Evolutionary conservation across 2,113 vertebrate genomes (phyloP).

Genomic region (Ammodytes dubius): DNA sequence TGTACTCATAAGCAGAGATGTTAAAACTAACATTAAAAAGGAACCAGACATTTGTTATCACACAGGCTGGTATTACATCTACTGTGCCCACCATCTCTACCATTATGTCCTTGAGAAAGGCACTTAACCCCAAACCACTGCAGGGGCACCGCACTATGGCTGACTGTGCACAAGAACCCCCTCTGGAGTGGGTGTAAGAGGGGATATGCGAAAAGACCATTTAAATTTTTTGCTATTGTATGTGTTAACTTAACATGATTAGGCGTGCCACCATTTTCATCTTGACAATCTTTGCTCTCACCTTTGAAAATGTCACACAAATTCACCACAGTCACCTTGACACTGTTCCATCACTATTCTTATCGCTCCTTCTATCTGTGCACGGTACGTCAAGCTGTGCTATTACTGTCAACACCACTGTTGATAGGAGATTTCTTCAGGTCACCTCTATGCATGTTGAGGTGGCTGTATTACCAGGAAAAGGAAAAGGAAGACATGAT

Average conservation of each 20-base stretch:
- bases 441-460: slow-evolving; percentile 35
- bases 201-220: too few species aligned
- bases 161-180: too few species aligned
- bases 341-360: slow-evolving; percentile 20
- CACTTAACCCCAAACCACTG: too few species aligned
- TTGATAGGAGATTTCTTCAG: slow-evolving; percentile 57
- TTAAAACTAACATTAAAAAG: neutral
- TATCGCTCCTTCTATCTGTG: slow-evolving; percentile 49
- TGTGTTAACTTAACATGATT: too few species aligned
- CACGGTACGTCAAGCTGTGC: slow-evolving; percentile 41
- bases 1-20: neutral
- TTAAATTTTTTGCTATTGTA: too few species aligned
- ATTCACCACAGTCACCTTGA: slow-evolving; percentile 62
- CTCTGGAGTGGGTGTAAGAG: too few species aligned
- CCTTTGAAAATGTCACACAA: slow-evolving; percentile 19
- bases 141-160: too few species aligned
- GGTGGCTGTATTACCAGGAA: slow-evolving; percentile 17
- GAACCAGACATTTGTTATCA: neutral
- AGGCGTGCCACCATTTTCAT: neutral
- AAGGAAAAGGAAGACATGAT: slow-evolving; percentile 3
- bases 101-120: too few species aligned
- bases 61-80: neutral
- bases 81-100: too few species aligned
- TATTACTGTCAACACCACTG: slow-evolving; percentile 77
- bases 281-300: neutral